Evolutionary conservation across 1,140 invertebrate species (phyloP).

Genomic region (Drosophila saltans): DNA sequence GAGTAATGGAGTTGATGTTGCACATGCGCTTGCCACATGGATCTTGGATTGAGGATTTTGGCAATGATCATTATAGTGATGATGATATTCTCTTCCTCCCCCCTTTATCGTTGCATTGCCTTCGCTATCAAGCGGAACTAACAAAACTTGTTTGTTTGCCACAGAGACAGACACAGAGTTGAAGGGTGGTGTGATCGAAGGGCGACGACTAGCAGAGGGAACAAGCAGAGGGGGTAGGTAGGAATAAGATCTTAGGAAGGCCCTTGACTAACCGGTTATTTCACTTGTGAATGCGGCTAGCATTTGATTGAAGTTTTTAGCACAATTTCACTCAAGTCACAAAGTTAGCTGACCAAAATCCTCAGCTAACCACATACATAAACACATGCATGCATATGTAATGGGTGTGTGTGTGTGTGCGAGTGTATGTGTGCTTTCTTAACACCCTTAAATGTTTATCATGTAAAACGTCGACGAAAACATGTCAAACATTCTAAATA

Average conservation of each 20-base stretch:
- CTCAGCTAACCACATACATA: not conserved
- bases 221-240: not conserved
- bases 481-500: constrained; percentile 80
- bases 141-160: constrained; percentile 53
- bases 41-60: constrained; percentile 14
- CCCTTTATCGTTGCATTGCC: too few relatives aligned
- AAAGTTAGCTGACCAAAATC: constrained; percentile 25
- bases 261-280: constrained; percentile 52
- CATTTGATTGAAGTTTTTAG: constrained; percentile 70
- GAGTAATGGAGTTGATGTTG: constrained; percentile 5
- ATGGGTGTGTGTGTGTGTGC: not conserved
- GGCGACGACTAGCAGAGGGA: not conserved
- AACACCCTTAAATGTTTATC: constrained; percentile 77
- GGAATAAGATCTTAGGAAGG: not conserved
- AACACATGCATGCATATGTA: constrained; percentile 18
- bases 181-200: not conserved
- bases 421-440: constrained; percentile 30
- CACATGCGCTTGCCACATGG: constrained; percentile 50
- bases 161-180: not conserved
- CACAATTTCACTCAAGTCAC: constrained; percentile 52
- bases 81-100: not conserved
- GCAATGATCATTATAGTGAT: not conserved
- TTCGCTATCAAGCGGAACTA: constrained; percentile 40
- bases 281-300: constrained; percentile 23
- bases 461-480: constrained; percentile 76